Conservation (phyloP, 2,888 invertebrate species). For the Aromia moschata region DNA sequence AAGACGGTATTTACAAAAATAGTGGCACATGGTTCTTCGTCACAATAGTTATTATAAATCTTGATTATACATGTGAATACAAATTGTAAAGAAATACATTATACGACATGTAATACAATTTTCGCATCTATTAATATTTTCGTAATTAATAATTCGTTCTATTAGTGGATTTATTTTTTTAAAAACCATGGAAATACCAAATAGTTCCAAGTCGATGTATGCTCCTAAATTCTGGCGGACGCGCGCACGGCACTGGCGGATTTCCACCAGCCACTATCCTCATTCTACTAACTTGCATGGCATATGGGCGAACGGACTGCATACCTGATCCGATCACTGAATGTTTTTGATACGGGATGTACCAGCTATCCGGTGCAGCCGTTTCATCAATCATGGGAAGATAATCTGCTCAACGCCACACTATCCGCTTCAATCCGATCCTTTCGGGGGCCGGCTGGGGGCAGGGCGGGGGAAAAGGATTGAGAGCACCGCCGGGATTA, state of each 20-base stretch:
- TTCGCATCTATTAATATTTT: too few species aligned
- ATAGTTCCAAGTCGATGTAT: too few species aligned
- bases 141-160: too few species aligned
- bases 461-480: slow-evolving; percentile 31
- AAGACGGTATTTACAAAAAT: too few species aligned
- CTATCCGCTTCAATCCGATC: slow-evolving; percentile 61
- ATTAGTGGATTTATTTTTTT: too few species aligned
- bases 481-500: slow-evolving; percentile 40
- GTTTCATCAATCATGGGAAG: slow-evolving; percentile 72
- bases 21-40: too few species aligned
- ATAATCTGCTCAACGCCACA: slow-evolving; percentile 73
- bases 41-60: too few species aligned
- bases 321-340: slow-evolving; percentile 53
- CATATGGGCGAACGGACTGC: slow-evolving; percentile 49
- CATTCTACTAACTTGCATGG: slow-evolving; percentile 29
- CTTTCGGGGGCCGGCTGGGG: too few species aligned
- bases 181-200: too few species aligned
- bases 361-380: slow-evolving; percentile 52
- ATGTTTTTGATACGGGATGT: slow-evolving; percentile 59
- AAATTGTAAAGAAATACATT: too few species aligned
- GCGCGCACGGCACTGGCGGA: neutral
- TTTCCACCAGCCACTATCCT: slow-evolving; percentile 20
- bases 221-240: neutral
- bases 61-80: too few species aligned
- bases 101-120: too few species aligned